These are phyloP conservation scores for crab-eating macaque (Macaca fascicularis) DNA, from an alignment of 2,113 vertebrate species.

Conservation along the genomic window T2T-MFA8v1.1 NC_088378.1:70805001-70805500, in stretches of 20 bases:
- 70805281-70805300: not conserved
- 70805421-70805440: not conserved
- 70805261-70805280: not conserved
- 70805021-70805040: not conserved
- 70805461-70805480: not conserved
- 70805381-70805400: not conserved
- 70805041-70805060: not conserved
- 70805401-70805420: not conserved
- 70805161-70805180: not conserved
- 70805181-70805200: not conserved
- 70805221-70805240: not conserved
- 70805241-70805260: not conserved
- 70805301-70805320: not conserved
- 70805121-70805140: constrained; percentile 8
- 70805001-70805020: not conserved
- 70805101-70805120: not conserved
- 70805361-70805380: not conserved
- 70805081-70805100: not conserved
- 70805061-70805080: not conserved
- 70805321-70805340: not conserved
- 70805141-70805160: not conserved
- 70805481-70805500: not conserved
- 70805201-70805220: not conserved
- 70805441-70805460: not conserved
- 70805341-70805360: not conserved